Conservation (phyloP, 2,797 vertebrate genomes). For the Monodelphis domestica region DNA sequence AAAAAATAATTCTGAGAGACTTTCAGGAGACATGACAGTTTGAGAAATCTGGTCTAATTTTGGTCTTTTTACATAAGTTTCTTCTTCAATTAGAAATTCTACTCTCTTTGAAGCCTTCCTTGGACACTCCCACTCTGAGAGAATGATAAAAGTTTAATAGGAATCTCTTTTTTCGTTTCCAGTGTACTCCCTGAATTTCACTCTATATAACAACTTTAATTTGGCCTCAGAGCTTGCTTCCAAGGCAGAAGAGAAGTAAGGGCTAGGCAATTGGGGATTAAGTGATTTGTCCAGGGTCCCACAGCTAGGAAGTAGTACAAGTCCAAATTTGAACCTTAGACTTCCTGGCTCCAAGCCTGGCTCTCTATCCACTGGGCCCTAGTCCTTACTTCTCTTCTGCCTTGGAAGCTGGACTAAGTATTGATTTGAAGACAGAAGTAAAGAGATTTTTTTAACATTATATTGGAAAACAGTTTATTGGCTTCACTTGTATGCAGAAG, state of each 20-base stretch:
- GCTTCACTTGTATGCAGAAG: background rate
- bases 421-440: too few species aligned
- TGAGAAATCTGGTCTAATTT: background rate
- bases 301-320: too few species aligned
- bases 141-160: background rate
- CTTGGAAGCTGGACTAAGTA: too few species aligned
- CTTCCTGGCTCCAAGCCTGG: too few species aligned
- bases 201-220: background rate
- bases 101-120: background rate
- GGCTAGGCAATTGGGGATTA: too few species aligned
- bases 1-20: background rate
- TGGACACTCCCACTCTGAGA: background rate
- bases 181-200: background rate
- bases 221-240: background rate
- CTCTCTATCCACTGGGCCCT: too few species aligned
- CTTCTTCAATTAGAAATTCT: background rate
- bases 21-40: background rate
- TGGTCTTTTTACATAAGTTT: background rate
- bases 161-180: slow-evolving; percentile 32
- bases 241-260: too few species aligned
- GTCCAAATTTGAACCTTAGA: too few species aligned
- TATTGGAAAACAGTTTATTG: background rate
- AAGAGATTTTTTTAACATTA: too few species aligned
- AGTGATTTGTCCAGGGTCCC: too few species aligned
- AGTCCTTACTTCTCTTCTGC: too few species aligned